Conservation (phyloP, 2,888 invertebrate species). For the Argyresthia goedartella region DNA sequence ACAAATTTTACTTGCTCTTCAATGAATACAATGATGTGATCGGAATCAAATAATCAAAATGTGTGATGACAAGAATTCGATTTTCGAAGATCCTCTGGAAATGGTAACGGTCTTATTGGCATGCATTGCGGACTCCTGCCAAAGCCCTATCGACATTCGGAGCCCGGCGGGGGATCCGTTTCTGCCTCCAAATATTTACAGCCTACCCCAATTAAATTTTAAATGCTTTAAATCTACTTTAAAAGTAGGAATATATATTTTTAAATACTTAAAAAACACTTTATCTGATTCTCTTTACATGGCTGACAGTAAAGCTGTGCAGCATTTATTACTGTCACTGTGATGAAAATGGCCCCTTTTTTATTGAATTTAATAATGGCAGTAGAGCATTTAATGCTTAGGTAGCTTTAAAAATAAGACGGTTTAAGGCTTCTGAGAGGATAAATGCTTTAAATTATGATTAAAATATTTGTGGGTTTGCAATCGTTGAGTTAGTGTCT, state of each 20-base stretch:
- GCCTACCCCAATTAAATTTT: constrained; percentile 56
- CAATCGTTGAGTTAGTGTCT: not conserved
- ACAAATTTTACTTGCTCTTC: too few relatives aligned
- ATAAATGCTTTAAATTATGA: not conserved
- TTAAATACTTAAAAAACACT: constrained; percentile 32
- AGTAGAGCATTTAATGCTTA: constrained; percentile 55
- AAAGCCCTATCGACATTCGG: constrained; percentile 43
- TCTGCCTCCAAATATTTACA: constrained; percentile 53
- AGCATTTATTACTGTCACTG: constrained; percentile 57
- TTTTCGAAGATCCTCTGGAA: constrained; percentile 26
- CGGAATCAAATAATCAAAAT: constrained; percentile 23
- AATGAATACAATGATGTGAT: too few relatives aligned
- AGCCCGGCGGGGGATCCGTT: constrained; percentile 32
- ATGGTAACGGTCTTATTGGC: constrained; percentile 50
- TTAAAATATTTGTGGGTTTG: not conserved
- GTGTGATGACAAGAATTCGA: constrained; percentile 26
- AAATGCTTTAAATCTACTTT: constrained; percentile 33
- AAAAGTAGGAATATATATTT: constrained; percentile 6
- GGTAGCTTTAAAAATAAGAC: constrained; percentile 14
- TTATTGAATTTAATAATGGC: constrained; percentile 63
- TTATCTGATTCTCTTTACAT: constrained; percentile 56
- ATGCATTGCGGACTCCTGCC: constrained; percentile 46
- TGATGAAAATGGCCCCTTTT: constrained; percentile 55
- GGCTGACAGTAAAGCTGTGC: constrained; percentile 60
- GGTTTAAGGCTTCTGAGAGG: not conserved